Base-by-base conservation (phyloP, 2,797 vertebrate species). In the Luscinia megarhynchos region DNA sequence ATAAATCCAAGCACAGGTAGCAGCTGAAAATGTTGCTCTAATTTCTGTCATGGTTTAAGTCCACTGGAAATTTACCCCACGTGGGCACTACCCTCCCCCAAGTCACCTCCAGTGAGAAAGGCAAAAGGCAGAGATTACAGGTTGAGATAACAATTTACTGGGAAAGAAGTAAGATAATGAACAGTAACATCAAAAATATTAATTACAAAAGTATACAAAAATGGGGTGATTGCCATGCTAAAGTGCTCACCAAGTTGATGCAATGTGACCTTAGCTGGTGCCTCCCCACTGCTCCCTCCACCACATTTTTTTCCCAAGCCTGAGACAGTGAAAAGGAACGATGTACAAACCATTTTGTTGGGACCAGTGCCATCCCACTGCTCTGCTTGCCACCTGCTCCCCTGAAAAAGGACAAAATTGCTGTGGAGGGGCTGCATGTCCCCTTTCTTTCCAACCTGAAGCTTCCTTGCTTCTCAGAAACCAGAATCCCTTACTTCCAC, bases 11-110 rank as follows among this genome's bases (percentile, higher is more conserved):
- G 34, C 67, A 36, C 24, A 79, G 70, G 59, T 5, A 64, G 40
- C 23, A 41, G n/a, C 17, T 38, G 34, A 66, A 78, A 72, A 62
- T 9, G n/a, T 21, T 77, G 50, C 3, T 67, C 5, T 48, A 21
- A 62, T 86, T 85, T 59, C 68, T 55, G 21, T 27, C 41, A 22
- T 41, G 21, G 50, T 30, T 62, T 55, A 30, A 69, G 11, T 5
- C n/a, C 7, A 10, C 10, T 45, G 23, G 23, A 85, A 59, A 53
- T n/a, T 16, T 53, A 45, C 10, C 11, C 10, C 26, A 62, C 0
- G 0, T 4, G 46, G 23, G 10, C 41, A 30, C 57, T 8, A n/a
- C 12, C 11, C 9, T 61, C 13, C 5, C 15, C 15, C 5, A 20
- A 11, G 24, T 13, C 10, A 5, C 7, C n/a, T 61, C 29, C 40